Base-by-base conservation (phyloP, 2,888 invertebrate genomes). In the Ceriagrion tenellum region DNA sequence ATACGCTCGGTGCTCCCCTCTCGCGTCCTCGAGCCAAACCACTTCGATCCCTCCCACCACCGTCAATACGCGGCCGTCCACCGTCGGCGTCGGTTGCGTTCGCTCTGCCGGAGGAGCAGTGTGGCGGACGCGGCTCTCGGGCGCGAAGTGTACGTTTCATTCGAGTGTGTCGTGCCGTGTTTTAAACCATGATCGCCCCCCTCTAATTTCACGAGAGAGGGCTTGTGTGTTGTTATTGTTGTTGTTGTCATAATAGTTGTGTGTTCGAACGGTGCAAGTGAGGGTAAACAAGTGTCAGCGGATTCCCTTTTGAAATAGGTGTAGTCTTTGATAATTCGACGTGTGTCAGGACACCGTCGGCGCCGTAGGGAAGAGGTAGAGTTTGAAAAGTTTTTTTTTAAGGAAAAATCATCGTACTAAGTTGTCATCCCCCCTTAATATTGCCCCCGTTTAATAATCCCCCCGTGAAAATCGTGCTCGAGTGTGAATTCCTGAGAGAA, bases 1-100 rank as follows among this genome's bases (percentile, higher is more conserved):
- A 13, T 35, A 35, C 93, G 93, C 47, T 23, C 69, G 47, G 69
- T 93, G 93, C 93, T 93, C 69, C 93, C 93, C 93, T 93, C 93
- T 93, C 47, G 63, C 93, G 93, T 47, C 69, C 63, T 40, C 69
- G n/a, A n/a, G 55, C 69, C 69, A 23, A 47, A 93, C 93, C 47
- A 93, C 69, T 93, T 93, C 47, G 69, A 93, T 81, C 55, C 89
- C 89, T 89, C 89, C 47, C 89, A 35, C 93, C 55, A 40, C 40
- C 47, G 10, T 93, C 47, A 47, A 47, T 47, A 47, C 47, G 47
- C 47, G 47, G 47, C 47, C 47, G 47, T 93, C 93, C 69, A 30
- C 47, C 69, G 93, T 47, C 93, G 93, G 93, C 93, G 93, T 93
- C 93, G 63, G 93, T 69, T 93, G 93, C 69, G 69, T 47, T 18